These are phyloP conservation scores for Plusia festucae DNA, from an alignment of 2,888 invertebrate genomes.

Conservation along the genomic window DNA sequence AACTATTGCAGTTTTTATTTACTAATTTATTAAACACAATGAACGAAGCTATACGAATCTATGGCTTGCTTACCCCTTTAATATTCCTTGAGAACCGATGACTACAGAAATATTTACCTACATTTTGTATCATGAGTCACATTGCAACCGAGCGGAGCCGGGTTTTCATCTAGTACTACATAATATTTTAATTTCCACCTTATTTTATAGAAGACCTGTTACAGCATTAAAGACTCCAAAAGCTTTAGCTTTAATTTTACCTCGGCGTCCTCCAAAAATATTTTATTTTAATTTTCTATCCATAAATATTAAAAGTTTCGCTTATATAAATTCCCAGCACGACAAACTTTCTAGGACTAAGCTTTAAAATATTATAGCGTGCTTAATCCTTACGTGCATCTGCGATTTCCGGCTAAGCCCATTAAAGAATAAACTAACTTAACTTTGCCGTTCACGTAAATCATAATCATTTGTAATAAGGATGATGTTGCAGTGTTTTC, in stretches of 20 bases:
- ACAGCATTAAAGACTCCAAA: background rate
- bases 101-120: too few species aligned
- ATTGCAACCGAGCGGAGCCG: too few species aligned
- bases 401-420: constrained; percentile 55
- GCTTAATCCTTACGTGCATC: constrained; percentile 56
- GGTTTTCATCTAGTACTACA: too few species aligned
- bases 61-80: too few species aligned
- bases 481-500: constrained; percentile 20
- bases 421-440: constrained; percentile 50
- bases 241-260: background rate
- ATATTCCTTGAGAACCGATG: too few species aligned
- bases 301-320: constrained; percentile 38
- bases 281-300: constrained; percentile 17
- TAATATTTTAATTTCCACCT: too few species aligned
- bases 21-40: too few species aligned
- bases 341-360: constrained; percentile 38
- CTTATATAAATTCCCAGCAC: constrained; percentile 33
- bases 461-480: constrained; percentile 18
- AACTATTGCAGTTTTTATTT: too few species aligned
- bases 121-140: too few species aligned
- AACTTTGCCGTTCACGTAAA: constrained; percentile 3
- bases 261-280: background rate
- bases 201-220: background rate
- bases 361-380: constrained; percentile 54
- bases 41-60: too few species aligned